Conservation (phyloP, 1,140 invertebrate genomes). For the Rhynchophorus ferrugineus region DNA sequence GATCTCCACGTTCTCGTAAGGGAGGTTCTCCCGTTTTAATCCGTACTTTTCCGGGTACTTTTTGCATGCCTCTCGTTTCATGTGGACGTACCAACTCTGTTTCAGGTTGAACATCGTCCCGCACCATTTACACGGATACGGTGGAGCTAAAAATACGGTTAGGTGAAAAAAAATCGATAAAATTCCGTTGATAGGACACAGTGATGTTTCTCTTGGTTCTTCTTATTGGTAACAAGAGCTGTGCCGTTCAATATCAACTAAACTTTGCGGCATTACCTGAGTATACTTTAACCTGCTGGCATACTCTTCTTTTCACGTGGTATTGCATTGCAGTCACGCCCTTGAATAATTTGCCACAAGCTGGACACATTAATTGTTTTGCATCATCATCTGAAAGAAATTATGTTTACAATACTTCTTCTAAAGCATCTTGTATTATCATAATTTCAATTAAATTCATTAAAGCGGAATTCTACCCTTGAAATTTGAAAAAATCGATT, state of each 20-base stretch:
- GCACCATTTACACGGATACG: conserved; percentile 8
- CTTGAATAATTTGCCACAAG: conserved; percentile 14
- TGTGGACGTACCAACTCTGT: conserved; percentile 18
- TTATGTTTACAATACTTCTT: too few relatives aligned
- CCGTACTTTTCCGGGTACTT: conserved; percentile 18
- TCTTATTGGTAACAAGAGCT: too few relatives aligned
- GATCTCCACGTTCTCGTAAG: too few relatives aligned
- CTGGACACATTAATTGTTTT: conserved; percentile 11
- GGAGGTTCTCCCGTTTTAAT: too few relatives aligned
- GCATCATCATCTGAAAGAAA: conserved; percentile 9
- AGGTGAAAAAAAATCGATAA: not conserved
- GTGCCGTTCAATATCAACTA: too few relatives aligned
- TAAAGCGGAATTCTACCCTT: too few relatives aligned
- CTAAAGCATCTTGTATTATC: too few relatives aligned
- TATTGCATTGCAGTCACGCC: conserved; percentile 18
- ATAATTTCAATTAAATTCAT: too few relatives aligned
- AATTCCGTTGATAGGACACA: too few relatives aligned
- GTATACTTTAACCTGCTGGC: conserved; percentile 11
- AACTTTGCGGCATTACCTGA: too few relatives aligned
- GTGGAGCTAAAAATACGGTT: conserved; percentile 9
- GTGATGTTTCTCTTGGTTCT: too few relatives aligned
- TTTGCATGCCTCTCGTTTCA: conserved; percentile 13
- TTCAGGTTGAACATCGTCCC: conserved; percentile 15
- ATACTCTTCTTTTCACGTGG: conserved; percentile 14
- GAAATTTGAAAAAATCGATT: too few relatives aligned